phyloP scores from a whole-genome alignment of 2,113 vertebrate genomes.

The Actinemys pallida region DNA sequence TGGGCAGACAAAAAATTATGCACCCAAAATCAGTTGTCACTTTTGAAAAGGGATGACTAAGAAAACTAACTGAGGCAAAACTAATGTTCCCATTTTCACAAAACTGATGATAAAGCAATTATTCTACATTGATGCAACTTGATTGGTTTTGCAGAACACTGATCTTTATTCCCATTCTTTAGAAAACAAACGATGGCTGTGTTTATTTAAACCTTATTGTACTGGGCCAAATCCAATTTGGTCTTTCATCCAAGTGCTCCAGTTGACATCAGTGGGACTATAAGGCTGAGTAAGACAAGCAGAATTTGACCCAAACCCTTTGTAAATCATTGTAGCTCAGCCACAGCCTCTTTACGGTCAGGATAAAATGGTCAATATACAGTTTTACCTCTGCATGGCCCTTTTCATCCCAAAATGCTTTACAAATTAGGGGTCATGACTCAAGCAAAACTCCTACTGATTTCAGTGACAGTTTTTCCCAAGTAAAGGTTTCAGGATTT shows the following conservation, averaged over 20 bases:
- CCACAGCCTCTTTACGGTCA: neutral
- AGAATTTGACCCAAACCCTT: neutral
- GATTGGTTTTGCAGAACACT: neutral
- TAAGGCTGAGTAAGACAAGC: neutral
- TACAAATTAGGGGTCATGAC: rapidly evolving
- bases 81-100: neutral
- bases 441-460: neutral
- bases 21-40: neutral
- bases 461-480: neutral
- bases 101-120: neutral
- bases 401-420: neutral
- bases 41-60: neutral
- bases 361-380: neutral
- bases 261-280: neutral
- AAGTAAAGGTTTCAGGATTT: neutral
- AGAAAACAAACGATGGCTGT: neutral
- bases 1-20: neutral
- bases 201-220: neutral
- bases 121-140: neutral
- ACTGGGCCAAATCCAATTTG: neutral
- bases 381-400: neutral
- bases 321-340: neutral
- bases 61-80: neutral
- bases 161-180: neutral
- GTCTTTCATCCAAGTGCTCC: neutral